A percentile compares a stretch with the other conserved stretches of the same genome.
phyloP scores from a whole-genome alignment of 2,113 vertebrate genomes.

The Neodon shergylaensis region DNA sequence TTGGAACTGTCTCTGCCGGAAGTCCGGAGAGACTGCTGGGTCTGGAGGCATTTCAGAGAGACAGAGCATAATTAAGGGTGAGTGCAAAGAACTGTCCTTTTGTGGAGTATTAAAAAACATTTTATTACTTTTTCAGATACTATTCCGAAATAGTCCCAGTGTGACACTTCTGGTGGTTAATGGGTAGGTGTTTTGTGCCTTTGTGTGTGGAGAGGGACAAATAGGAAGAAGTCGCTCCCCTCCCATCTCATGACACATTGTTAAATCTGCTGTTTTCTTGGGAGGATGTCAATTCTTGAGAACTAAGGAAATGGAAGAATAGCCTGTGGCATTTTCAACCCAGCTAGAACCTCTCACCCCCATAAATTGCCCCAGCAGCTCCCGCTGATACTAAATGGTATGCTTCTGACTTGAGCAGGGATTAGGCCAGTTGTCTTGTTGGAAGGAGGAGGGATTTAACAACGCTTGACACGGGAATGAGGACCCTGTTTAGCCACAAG shows the following conservation, averaged over 20 bases:
- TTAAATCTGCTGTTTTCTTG: slow-evolving; percentile 30
- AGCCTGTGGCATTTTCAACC: background rate
- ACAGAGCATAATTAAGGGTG: background rate
- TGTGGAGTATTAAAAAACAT: slow-evolving; percentile 37
- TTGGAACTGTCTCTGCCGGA: background rate
- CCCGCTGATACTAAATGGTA: background rate
- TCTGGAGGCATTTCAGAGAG: slow-evolving; percentile 11
- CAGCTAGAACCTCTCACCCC: background rate
- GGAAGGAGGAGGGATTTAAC: background rate
- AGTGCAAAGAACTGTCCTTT: slow-evolving; percentile 32
- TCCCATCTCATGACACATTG: slow-evolving; percentile 22
- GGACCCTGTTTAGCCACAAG: background rate
- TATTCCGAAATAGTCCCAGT: slow-evolving; percentile 53
- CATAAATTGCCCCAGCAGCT: background rate
- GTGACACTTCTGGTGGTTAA: slow-evolving; percentile 53
- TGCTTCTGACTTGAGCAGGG: background rate
- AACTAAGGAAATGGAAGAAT: background rate
- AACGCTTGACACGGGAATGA: background rate
- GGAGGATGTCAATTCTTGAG: background rate
- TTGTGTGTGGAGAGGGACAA: slow-evolving; percentile 48
- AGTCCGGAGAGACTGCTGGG: background rate
- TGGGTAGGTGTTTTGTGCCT: slow-evolving; percentile 29
- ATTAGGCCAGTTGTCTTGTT: background rate
- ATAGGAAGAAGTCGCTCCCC: background rate
- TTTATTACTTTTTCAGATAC: slow-evolving; percentile 42